Evolutionary conservation across 2,113 vertebrate species (phyloP).

Genomic region (Meleagris gallopavo): DNA sequence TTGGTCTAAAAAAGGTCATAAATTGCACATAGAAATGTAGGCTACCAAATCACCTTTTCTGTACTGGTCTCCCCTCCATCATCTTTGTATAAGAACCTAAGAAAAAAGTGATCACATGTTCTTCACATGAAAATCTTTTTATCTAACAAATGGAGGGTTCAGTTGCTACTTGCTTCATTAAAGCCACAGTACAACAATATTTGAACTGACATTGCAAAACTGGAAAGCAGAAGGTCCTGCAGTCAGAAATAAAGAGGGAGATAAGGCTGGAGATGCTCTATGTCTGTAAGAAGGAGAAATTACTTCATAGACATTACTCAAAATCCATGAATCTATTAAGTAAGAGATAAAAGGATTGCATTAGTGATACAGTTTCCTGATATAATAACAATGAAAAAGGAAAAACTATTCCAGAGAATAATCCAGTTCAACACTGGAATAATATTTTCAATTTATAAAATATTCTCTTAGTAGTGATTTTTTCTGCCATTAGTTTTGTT

Average conservation of each 20-base stretch:
- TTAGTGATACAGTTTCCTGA: neutral
- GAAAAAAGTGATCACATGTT: neutral
- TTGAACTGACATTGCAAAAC: neutral
- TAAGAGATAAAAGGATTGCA: neutral
- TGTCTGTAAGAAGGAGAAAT: neutral
- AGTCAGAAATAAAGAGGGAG: neutral
- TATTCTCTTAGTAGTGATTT: neutral
- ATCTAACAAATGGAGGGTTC: neutral
- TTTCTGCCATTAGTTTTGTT: neutral
- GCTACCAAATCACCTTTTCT: neutral
- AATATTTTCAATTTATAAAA: neutral
- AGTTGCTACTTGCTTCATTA: neutral
- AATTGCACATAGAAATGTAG: neutral
- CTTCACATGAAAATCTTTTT: fast-evolving
- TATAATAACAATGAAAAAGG: neutral
- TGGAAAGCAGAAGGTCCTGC: neutral
- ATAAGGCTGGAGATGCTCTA: neutral
- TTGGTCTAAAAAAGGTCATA: neutral
- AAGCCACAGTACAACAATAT: neutral
- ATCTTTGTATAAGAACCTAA: neutral
- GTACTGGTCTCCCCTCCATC: too few species aligned
- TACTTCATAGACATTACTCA: neutral
- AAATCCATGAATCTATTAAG: neutral
- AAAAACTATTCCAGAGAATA: neutral
- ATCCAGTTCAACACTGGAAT: neutral